Conservation (phyloP, 2,113 vertebrate species). For the Percina caprodes region DNA sequence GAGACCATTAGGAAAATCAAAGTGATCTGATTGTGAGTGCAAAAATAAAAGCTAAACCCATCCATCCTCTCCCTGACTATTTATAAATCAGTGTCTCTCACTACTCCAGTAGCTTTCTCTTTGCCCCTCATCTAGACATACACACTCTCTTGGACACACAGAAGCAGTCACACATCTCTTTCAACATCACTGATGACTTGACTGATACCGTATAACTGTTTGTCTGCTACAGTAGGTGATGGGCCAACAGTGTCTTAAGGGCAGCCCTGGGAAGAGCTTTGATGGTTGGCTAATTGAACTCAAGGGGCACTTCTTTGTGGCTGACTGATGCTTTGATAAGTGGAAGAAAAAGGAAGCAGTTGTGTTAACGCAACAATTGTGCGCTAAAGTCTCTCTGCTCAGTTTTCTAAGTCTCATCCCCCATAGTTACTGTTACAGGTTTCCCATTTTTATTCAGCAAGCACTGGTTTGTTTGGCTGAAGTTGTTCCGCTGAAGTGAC, state of each 20-base stretch:
- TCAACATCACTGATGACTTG: slow-evolving; percentile 44
- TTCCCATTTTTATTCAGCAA: too few species aligned
- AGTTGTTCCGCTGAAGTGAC: too few species aligned
- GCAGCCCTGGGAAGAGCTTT: slow-evolving; percentile 49
- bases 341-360: slow-evolving; percentile 52
- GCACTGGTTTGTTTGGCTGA: too few species aligned
- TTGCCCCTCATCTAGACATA: slow-evolving; percentile 2
- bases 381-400: background rate
- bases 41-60: slow-evolving; percentile 41
- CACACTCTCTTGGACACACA: slow-evolving; percentile 27
- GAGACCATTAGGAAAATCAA: slow-evolving; percentile 59
- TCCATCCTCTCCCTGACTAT: background rate
- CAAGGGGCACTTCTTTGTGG: slow-evolving; percentile 62
- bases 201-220: slow-evolving; percentile 38
- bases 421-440: background rate
- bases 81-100: slow-evolving; percentile 14
- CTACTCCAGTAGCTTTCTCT: background rate
- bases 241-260: slow-evolving; percentile 41
- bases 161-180: slow-evolving; percentile 30
- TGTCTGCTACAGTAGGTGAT: slow-evolving; percentile 40
- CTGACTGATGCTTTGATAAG: slow-evolving; percentile 68
- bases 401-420: background rate
- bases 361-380: slow-evolving; percentile 21
- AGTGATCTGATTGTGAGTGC: slow-evolving; percentile 41
- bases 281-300: slow-evolving; percentile 72